Base-by-base conservation (phyloP, 2,888 invertebrate species). In the Caradrina clavipalpis region DNA sequence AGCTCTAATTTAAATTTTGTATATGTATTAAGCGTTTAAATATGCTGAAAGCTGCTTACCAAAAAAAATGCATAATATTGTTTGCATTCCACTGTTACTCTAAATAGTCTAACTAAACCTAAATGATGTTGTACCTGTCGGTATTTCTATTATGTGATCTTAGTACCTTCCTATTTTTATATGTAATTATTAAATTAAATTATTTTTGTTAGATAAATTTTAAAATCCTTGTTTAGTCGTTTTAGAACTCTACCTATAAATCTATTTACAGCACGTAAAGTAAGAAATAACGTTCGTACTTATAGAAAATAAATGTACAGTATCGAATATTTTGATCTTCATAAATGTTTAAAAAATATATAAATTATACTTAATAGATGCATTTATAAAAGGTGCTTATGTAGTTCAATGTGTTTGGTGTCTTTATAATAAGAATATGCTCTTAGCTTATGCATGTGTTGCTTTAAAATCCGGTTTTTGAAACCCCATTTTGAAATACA, bases 101-200 rank as follows among this genome's bases (percentile, higher is more conserved):
- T 26, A 50, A 59, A 71, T 49, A 67, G 59, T 65, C 35, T 55
- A 68, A 50, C 58, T 50, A 60, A 55, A 45, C 35, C 49, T 50
- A 47, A 55, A 67, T 68, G 54, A 66, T 64, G 70, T 83, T 66
- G 70, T 83, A 86, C 83, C 81, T 83, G 76, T 68, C 47, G 87
- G 86, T 87, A 83, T 81, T 82, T 78, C 73, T 80, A 70, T 74
- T 68, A 76, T 82, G 83, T 86, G 86, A 86, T 86, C 69, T 45
- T 81, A 80, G 82, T 83, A 76, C 77, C 79, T 84, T 73, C 67
- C 64, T 78, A 79, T 82, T 76, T 80, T 74, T 78, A 70, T 76
- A 80, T 76, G 70, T 77, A 75, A 69, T 66, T 78, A 78, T 67
- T 80, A 78, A 78, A 76, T 69, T 83, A 81, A 80, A 77, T 78